Evolutionary conservation across 1,140 invertebrate genomes (phyloP), one percentile per base, ranked within the genome.

Genomic region (Stegodyphus dumicola): DNA sequence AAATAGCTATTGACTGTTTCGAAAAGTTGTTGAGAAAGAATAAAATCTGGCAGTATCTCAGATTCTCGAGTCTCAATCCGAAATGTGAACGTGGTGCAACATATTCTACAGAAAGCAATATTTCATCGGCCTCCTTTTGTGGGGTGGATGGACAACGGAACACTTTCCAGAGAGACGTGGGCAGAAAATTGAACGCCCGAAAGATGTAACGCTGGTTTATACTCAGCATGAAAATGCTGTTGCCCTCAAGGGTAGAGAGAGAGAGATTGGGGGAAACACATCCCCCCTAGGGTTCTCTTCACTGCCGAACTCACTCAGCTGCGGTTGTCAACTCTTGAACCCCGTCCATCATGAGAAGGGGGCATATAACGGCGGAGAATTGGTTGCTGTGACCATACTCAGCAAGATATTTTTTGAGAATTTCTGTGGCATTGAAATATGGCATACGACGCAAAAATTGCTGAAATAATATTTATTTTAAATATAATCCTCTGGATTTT

Each of bases 81-180:
- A 56, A 77, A 49, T 66, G 9, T 6, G 60, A n/a, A 64, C 60
- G 60, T 10, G 60, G 60, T 64, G 60, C 11, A 64, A 64, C 11
- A n/a, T 11, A 64, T 13, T 13, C 60, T 11, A 10, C 48, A 64
- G 56, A 79, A 79, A 70, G 66, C 52, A 79, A 79, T 79, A 79
- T 79, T 79, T 79, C 77, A 70, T 54, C 15, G 66, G 53, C 33
- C 33, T 51, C 67, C 76, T 74, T 74, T 74, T 70, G 10, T 70
- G 15, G 64, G 51, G 53, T n/a, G 33, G 3, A 18, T 11, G 75
- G 60, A 66, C 60, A 70, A 18, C 66, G 51, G 67, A 79, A 79
- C 77, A 70, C 77, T 70, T 70, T 77, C 53, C 10, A 15, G 48
- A 10, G 66, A 67, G 67, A 79, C 77, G 77, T 79, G 77, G 77